Conservation (phyloP, 2,797 vertebrate species). For the Tenualosa thibaudeaui region DNA sequence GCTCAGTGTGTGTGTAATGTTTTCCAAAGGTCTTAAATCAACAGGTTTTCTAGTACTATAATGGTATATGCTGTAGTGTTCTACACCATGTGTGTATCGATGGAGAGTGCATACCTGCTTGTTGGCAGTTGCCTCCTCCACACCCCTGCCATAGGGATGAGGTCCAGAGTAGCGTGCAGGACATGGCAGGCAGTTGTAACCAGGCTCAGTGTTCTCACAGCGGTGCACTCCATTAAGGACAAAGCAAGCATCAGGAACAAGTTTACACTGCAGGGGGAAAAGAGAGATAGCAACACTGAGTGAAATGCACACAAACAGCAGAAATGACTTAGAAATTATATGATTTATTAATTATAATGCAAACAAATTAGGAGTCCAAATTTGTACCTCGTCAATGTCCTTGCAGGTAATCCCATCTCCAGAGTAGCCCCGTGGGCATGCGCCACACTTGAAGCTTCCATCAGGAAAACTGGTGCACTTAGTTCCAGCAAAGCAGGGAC, state of each 20-base stretch:
- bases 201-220: slow-evolving; percentile 93
- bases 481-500: slow-evolving; percentile 89
- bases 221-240: slow-evolving; percentile 85
- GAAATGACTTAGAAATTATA: neutral
- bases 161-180: slow-evolving; percentile 87
- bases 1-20: neutral
- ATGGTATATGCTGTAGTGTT: neutral
- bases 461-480: slow-evolving; percentile 89
- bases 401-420: slow-evolving; percentile 88
- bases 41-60: slow-evolving; percentile 6
- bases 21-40: neutral
- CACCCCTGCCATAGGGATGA: slow-evolving; percentile 88
- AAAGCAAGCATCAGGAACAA: slow-evolving; percentile 92
- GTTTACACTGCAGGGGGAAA: slow-evolving; percentile 76
- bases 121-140: slow-evolving; percentile 86
- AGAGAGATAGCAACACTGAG: neutral
- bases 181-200: slow-evolving; percentile 95
- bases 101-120: slow-evolving; percentile 83
- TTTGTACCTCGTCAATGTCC: slow-evolving; percentile 88
- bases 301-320: neutral
- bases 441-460: slow-evolving; percentile 92
- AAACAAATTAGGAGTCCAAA: neutral
- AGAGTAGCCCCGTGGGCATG: slow-evolving; percentile 87
- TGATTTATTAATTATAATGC: neutral
- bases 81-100: neutral